phyloP scores from a whole-genome alignment of 2,113 vertebrate genomes.

The human (Homo sapiens) region GRCh38 chr3:97061501-97062000 shows the following conservation, averaged over 20 bases:
- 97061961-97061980: background rate
- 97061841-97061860: background rate
- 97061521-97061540: background rate
- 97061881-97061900: background rate
- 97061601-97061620: background rate
- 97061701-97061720: background rate
- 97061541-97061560: background rate
- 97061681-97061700: background rate
- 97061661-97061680: background rate
- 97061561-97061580: background rate
- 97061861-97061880: background rate
- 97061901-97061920: background rate
- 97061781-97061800: background rate
- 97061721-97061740: background rate
- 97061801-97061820: background rate
- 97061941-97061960: background rate
- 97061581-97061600: background rate
- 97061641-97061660: background rate
- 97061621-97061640: background rate
- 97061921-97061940: background rate
- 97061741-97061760: background rate
- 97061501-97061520: background rate
- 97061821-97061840: background rate
- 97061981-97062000: background rate
- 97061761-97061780: background rate